Evolutionary conservation across 2,888 invertebrate species (phyloP).

Genomic region (Netelia virgata): DNA sequence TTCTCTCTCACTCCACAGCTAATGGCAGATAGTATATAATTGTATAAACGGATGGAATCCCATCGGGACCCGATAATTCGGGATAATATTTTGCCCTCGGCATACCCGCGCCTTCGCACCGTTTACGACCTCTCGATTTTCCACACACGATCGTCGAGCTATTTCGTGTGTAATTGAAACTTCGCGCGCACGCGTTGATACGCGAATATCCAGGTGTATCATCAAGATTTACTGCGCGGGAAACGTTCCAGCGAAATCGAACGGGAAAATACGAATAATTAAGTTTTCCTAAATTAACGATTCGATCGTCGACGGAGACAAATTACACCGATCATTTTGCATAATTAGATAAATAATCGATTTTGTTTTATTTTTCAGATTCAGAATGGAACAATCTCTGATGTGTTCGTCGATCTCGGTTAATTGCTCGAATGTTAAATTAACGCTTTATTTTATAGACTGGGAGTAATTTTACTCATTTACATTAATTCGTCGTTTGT

Average conservation of each 20-base stretch:
- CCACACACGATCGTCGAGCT: constrained; percentile 21
- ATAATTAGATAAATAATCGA: background rate
- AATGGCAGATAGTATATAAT: constrained; percentile 54
- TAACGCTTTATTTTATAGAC: background rate
- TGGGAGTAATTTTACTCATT: constrained; percentile 6
- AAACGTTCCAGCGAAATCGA: constrained; percentile 27
- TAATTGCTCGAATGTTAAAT: background rate
- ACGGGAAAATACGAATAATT: constrained; percentile 16
- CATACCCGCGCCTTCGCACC: constrained; percentile 42
- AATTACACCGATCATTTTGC: background rate
- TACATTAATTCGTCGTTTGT: constrained; percentile 18
- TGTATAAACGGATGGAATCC: constrained; percentile 63
- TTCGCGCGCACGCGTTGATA: constrained; percentile 5
- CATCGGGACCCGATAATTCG: constrained; percentile 59
- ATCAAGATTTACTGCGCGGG: background rate
- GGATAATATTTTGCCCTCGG: constrained; percentile 53
- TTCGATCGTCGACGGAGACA: background rate
- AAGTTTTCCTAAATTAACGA: background rate
- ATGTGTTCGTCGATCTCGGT: background rate
- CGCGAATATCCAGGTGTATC: background rate
- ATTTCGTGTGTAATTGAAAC: constrained; percentile 60
- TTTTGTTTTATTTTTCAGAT: background rate
- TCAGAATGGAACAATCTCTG: background rate
- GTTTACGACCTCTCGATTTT: constrained; percentile 52
- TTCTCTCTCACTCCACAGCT: constrained; percentile 14